A percentile compares a stretch with the other conserved stretches of the same genome.
Evolutionary conservation across 2,888 invertebrate species (phyloP).

Genomic region (Neoascia interrupta): DNA sequence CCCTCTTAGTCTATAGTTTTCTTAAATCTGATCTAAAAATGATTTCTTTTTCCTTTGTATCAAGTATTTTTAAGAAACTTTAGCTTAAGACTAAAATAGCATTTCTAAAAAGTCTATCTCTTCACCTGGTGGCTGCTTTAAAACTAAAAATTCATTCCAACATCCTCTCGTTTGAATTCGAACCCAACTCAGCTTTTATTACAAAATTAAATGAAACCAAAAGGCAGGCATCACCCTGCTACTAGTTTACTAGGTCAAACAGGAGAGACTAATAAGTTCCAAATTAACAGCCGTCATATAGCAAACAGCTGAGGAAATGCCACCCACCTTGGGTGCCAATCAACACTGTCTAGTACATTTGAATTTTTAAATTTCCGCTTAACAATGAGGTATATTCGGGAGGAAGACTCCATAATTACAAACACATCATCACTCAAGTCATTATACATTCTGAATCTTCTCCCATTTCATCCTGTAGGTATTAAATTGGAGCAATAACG

Average conservation of each 20-base stretch:
- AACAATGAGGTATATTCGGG: not conserved
- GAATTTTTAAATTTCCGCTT: slow-evolving; percentile 37
- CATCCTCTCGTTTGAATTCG: no score
- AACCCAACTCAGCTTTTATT: no score
- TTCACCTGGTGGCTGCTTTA: no score
- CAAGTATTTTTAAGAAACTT: no score
- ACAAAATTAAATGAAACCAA: slow-evolving; percentile 34
- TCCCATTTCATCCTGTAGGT: slow-evolving; percentile 25
- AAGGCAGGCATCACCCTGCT: not conserved
- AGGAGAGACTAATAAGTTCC: slow-evolving; percentile 7
- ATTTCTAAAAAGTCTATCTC: no score
- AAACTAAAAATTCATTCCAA: no score
- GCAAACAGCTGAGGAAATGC: slow-evolving; percentile 34
- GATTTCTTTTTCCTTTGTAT: no score
- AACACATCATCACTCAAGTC: no score
- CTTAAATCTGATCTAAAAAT: no score
- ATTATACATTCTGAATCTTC: slow-evolving; percentile 7
- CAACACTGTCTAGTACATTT: slow-evolving; percentile 12
- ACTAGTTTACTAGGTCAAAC: slow-evolving; percentile 49
- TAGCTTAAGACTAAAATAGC: no score
- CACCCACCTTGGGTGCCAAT: slow-evolving; percentile 32
- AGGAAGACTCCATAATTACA: slow-evolving; percentile 51
- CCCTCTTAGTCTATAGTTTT: no score
- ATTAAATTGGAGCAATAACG: slow-evolving; percentile 18
- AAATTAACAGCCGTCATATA: slow-evolving; percentile 2